A percentile compares a stretch with the other conserved stretches of the same genome.
These are phyloP conservation scores for Sphaerophoria taeniata DNA, from an alignment of 2,888 invertebrate genomes.

Conservation along the genomic window DNA sequence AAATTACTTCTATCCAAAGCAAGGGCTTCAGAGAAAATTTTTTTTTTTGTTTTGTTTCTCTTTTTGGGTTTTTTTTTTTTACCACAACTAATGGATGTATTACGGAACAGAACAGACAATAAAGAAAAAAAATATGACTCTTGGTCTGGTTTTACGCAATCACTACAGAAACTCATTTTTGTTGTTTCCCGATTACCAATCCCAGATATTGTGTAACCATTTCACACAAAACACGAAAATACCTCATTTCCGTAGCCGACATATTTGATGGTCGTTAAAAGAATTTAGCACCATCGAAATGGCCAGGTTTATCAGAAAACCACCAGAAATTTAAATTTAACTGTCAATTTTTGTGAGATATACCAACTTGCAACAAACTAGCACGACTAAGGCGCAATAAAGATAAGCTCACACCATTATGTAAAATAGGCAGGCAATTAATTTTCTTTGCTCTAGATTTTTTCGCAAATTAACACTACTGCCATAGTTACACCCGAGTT, in stretches of 20 bases:
- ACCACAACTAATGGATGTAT: conserved; percentile 44
- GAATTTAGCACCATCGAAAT: conserved; percentile 38
- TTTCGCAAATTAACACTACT: conserved; percentile 14
- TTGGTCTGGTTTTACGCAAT: conserved; percentile 24
- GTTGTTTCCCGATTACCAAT: neutral
- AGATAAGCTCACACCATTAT: conserved; percentile 78
- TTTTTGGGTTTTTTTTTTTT: conserved; percentile 37
- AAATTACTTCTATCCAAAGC: conserved; percentile 41
- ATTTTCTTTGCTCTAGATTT: conserved; percentile 82
- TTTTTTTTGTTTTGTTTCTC: conserved; percentile 24
- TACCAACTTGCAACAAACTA: conserved; percentile 40
- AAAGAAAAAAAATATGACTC: neutral
- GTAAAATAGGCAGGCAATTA: conserved; percentile 81
- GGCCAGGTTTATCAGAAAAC: conserved; percentile 18
- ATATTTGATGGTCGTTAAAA: conserved; percentile 9
- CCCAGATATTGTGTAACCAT: conserved; percentile 19
- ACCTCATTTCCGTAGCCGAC: conserved; percentile 25
- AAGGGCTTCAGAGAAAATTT: conserved; percentile 32
- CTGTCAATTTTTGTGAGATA: conserved; percentile 54
- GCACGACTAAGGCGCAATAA: conserved; percentile 34
- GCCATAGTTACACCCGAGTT: neutral
- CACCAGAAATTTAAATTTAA: conserved; percentile 43
- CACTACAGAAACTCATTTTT: conserved; percentile 12
- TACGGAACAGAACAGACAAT: conserved; percentile 21
- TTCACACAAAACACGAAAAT: neutral